A percentile compares a stretch with the other conserved stretches of the same genome.
Conservation (phyloP, 2,888 invertebrate genomes). For the Ophion costatus region DNA sequence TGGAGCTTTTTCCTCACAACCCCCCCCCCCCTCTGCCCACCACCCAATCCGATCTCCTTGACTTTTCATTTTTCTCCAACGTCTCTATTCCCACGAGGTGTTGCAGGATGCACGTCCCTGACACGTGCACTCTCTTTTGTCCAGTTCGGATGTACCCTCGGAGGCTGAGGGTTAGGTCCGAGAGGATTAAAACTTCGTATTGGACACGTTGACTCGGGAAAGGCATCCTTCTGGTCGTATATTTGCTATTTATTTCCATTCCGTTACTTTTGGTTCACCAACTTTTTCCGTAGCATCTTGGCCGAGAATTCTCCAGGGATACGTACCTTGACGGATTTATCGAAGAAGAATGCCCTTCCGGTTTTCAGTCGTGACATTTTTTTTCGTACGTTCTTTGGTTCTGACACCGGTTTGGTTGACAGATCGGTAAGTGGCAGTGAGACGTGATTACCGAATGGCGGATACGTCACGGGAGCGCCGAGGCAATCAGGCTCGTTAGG, state of each 20-base stretch:
- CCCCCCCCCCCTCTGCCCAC: too few relatives aligned
- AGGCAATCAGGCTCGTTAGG: not conserved
- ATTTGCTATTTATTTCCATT: constrained; percentile 7
- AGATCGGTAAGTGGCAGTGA: not conserved
- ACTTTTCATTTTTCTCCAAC: constrained; percentile 5
- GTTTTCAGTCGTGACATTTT: not conserved
- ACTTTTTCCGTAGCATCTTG: not conserved
- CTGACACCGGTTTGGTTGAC: not conserved
- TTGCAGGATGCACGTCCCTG: constrained; percentile 18
- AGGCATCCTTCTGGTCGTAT: not conserved
- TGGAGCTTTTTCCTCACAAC: not conserved
- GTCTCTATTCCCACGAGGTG: constrained; percentile 22
- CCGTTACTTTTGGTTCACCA: not conserved
- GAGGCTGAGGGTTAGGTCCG: not conserved
- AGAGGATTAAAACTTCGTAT: not conserved
- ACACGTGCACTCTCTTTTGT: constrained; percentile 39
- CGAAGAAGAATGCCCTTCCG: not conserved
- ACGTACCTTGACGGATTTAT: not conserved
- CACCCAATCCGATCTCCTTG: not conserved
- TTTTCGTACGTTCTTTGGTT: not conserved
- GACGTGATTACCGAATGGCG: not conserved
- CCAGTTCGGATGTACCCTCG: constrained; percentile 16
- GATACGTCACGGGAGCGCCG: not conserved
- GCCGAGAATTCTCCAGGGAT: not conserved
- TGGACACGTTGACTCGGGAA: not conserved